Base-by-base conservation (phyloP, 2,797 vertebrate genomes). In the Lithobates pipiens region DNA sequence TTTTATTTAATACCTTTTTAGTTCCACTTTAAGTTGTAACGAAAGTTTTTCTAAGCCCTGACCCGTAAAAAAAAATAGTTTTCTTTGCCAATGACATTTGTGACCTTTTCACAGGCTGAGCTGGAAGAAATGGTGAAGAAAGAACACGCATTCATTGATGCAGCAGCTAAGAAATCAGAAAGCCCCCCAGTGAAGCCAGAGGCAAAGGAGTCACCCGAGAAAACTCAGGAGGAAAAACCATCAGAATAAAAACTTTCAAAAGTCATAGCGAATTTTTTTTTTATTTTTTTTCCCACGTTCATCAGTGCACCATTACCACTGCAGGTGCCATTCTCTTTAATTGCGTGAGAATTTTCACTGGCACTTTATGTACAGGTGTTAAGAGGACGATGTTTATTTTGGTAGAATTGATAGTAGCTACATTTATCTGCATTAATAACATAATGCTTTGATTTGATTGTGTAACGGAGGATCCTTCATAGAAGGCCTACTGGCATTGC, bases 61-160 rank as follows among this genome's bases (percentile, higher is more conserved):
- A 61, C 54, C 54, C 5, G 0, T 61, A 2, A 6, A 36, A 61
- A 61, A 23, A 23, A 23, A 32, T 3, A 39, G 10, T 16, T 63
- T 11, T 9, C 23, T 77, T 1, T 39, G 3, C 36, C n/a, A 23
- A 8, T 18, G 4, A 23, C 3, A 50, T 21, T 27, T 75, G 3
- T 77, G 65, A 23, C 21, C 10, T 5, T 29, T 67, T 67, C 25
- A 23, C 92, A 98, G 97, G 93, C 83, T 0, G 97, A 98, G 90
- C 92, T 98, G 83, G 94, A 97, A 70, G 96, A 96, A 25, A 65
- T 98, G 85, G 95, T 98, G 86, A 94, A 90, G 88, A 92, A 85
- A 81, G 97, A 97, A 63, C 95, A 97, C 0, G 90, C 93, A n/a
- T 88, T 87, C 85, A 97, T 98, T 6, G 96, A 97, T 6, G 91